Evolutionary conservation across 1,140 invertebrate species (phyloP), one percentile per base, ranked within the genome.

Genomic region (Drosophila sucinea): DNA sequence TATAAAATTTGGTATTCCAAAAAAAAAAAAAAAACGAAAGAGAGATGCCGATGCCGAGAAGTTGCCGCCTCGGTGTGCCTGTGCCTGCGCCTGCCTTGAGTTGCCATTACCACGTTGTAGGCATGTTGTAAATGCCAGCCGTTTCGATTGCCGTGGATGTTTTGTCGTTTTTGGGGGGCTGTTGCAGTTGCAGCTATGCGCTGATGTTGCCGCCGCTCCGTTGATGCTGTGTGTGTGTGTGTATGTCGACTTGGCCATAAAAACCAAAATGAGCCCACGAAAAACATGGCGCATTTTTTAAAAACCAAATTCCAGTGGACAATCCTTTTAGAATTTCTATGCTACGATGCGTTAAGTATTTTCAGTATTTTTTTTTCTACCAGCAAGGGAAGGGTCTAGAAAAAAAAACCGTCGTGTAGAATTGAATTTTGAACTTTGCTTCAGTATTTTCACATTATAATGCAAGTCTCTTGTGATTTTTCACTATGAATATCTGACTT

Each of bases 1-100:
- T 87, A 89, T 87, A 87, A 87, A 87, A 87, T 87, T 87, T 87
- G 84, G 83, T 87, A 87, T 87, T 87, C 84, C 84, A 87, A 86
- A 79, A 78, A 75, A 65, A 17, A 35, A 25, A 30, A 11, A 23
- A 56, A 32, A 56, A 58, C 35, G 44, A 51, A 51, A 51, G 23
- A 51, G 44, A 25, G 44, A 51, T 51, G 44, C 44, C 44, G 56
- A 58, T 58, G 56, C 33, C 47, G 38, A 75, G 64, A 62, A 40
- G 71, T 72, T 65, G 73, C 72, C 60, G 38, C 56, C 30, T 17
- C 41, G 44, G 35, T 56, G 54, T 38, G 69, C 2, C 29, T 58
- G 32, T 7, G 67, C 10, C 10, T 11, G 1, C 4, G 35, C 35
- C 10, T 32, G 62, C 30, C 61, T 64, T 55, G 33, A 60, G 69